Conservation (phyloP, 2,888 invertebrate species). For the Zhengitettix transpicula region DNA sequence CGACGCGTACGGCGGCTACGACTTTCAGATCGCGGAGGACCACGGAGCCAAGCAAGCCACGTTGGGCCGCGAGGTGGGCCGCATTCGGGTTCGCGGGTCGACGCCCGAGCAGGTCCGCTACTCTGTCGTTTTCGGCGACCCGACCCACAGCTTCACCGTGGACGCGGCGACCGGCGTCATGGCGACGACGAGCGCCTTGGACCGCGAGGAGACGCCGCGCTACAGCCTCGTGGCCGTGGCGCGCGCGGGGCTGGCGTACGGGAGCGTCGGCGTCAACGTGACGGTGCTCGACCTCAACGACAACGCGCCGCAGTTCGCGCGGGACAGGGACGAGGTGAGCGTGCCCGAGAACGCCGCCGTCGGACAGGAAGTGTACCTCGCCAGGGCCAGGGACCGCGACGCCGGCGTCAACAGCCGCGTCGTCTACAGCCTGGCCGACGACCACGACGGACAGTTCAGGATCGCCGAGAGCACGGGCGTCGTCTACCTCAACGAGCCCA, state of each 20-base stretch:
- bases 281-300: conserved; percentile 79
- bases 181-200: conserved; percentile 58
- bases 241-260: conserved; percentile 55
- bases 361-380: conserved; percentile 80
- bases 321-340: conserved; percentile 60
- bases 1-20: conserved; percentile 58
- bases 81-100: conserved; percentile 39
- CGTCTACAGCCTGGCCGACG: conserved; percentile 62
- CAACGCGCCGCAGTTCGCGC: conserved; percentile 69
- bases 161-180: conserved; percentile 65
- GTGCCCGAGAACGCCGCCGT: conserved; percentile 82
- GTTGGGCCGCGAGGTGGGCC: conserved; percentile 61
- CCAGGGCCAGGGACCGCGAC: conserved; percentile 74
- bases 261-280: conserved; percentile 63
- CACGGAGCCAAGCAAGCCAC: conserved; percentile 39
- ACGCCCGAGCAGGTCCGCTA: conserved; percentile 35
- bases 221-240: conserved; percentile 73
- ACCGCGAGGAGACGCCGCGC: conserved; percentile 61
- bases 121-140: conserved; percentile 67
- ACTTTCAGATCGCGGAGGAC: conserved; percentile 72
- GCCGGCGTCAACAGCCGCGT: conserved; percentile 77
- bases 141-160: conserved; percentile 58
- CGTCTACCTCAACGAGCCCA: conserved; percentile 67
- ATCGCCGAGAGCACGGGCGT: conserved; percentile 79
- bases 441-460: conserved; percentile 64